Percentiles rank a stretch among this genome's conserved stretches.
Evolutionary conservation across 2,888 invertebrate genomes (phyloP).

Genomic region (Nephrotoma guestfalica): DNA sequence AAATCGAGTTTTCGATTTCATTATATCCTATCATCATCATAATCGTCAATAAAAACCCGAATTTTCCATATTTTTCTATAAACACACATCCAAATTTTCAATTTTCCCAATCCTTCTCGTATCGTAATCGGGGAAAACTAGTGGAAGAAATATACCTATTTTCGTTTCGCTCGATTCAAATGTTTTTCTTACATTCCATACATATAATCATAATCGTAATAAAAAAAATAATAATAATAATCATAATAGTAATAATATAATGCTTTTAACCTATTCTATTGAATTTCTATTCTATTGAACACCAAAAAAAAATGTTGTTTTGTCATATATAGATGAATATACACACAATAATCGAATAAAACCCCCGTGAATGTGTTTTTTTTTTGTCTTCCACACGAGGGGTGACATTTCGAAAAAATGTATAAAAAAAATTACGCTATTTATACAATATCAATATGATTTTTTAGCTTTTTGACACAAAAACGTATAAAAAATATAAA

Average conservation of each 20-base stretch:
- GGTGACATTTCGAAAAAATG: not conserved
- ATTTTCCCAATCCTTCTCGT: not conserved
- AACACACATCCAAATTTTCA: not conserved
- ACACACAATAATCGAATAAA: not conserved
- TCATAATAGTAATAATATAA: not conserved
- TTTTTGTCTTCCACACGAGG: slow-evolving; percentile 1
- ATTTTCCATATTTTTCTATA: not conserved
- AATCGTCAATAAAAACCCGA: not conserved
- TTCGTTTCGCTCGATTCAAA: not conserved
- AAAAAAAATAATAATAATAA: not conserved
- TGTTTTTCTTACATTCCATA: not conserved
- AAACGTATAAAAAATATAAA: not conserved
- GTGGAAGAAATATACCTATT: not conserved
- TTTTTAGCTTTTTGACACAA: slow-evolving; percentile 4
- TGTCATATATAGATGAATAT: not conserved
- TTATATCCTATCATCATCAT: not conserved
- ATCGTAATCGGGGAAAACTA: not conserved
- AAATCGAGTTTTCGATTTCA: not conserved
- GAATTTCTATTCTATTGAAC: slow-evolving; percentile 2
- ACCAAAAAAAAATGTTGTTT: slow-evolving; percentile 1
- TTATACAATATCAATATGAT: slow-evolving; percentile 1
- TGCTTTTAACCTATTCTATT: slow-evolving; percentile 4
- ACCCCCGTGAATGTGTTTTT: not conserved
- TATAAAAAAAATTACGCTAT: not conserved
- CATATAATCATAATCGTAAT: not conserved